These are phyloP conservation scores for Tokudaia tokunoshimensis DNA, from an alignment of 2,797 vertebrate species.

Conservation along the genomic window DNA sequence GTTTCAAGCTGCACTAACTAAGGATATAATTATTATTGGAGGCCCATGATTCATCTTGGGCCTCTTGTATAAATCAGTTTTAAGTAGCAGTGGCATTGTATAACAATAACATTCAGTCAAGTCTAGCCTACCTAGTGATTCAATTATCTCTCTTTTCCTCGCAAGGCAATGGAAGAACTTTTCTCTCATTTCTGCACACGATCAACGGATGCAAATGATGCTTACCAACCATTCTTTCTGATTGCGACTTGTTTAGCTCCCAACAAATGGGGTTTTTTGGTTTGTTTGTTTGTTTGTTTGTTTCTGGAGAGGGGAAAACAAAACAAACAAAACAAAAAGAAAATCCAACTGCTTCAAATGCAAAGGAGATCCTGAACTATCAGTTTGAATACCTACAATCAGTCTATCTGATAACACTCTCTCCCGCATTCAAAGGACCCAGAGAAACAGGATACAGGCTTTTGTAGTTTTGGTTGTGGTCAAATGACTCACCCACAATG, in stretches of 20 bases:
- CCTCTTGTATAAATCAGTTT: constrained; percentile 27
- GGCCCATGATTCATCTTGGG: neutral
- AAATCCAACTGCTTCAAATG: constrained; percentile 53
- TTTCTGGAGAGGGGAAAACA: neutral
- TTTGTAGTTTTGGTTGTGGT: constrained; percentile 38
- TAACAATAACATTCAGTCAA: constrained; percentile 2
- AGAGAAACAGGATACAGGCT: constrained; percentile 79
- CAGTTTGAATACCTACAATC: constrained; percentile 78
- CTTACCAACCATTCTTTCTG: constrained; percentile 61
- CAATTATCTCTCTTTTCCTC: constrained; percentile 50
- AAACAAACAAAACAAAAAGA: neutral
- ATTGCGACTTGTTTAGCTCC: constrained; percentile 39
- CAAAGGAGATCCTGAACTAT: constrained; percentile 69
- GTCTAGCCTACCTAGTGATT: constrained; percentile 22
- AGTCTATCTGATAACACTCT: constrained; percentile 73
- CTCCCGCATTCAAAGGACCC: constrained; percentile 66
- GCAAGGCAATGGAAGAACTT: neutral
- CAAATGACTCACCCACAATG: constrained; percentile 92
- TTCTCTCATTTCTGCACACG: constrained; percentile 29
- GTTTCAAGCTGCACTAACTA: constrained; percentile 27
- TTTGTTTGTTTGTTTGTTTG: neutral
- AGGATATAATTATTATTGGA: constrained; percentile 9
- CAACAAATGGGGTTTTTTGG: neutral
- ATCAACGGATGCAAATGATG: constrained; percentile 35
- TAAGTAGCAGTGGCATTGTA: constrained; percentile 59